These are phyloP conservation scores for Thecocarcelia acutangulata DNA, from an alignment of 2,888 invertebrate genomes.

Conservation along the genomic window DNA sequence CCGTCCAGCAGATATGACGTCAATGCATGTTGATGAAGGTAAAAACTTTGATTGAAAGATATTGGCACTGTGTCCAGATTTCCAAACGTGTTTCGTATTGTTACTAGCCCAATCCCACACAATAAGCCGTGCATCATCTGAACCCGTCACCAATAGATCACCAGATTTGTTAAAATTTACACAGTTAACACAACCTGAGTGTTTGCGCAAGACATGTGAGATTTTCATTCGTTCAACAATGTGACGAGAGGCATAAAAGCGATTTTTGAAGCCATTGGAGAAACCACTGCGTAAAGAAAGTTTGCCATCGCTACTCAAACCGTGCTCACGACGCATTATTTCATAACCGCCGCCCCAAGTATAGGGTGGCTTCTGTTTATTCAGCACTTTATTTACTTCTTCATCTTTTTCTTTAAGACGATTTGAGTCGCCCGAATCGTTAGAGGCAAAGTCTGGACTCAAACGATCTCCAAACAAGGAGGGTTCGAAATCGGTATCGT, in stretches of 20 bases:
- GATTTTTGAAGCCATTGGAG: conserved; percentile 83
- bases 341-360: conserved; percentile 75
- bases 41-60: conserved; percentile 96
- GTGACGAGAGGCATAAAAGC: conserved; percentile 91
- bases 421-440: conserved; percentile 52
- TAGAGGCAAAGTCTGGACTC: conserved; percentile 50
- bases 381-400: conserved; percentile 71
- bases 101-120: conserved; percentile 95
- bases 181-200: conserved; percentile 95
- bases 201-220: conserved; percentile 88
- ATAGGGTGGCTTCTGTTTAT: conserved; percentile 77
- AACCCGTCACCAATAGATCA: conserved; percentile 91
- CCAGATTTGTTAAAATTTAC: conserved; percentile 90
- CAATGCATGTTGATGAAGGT: conserved; percentile 86
- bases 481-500: conserved; percentile 59
- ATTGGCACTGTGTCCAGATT: conserved; percentile 92
- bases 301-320: conserved; percentile 70
- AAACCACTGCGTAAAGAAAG: conserved; percentile 68
- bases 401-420: conserved; percentile 61
- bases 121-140: conserved; percentile 92
- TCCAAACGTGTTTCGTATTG: conserved; percentile 85
- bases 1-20: conserved; percentile 93
- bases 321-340: conserved; percentile 78
- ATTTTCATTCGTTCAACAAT: conserved; percentile 91
- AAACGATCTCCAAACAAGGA: conserved; percentile 43